These are phyloP conservation scores for Isurus oxyrinchus DNA, from an alignment of 2,113 vertebrate species.

Conservation along the genomic window DNA sequence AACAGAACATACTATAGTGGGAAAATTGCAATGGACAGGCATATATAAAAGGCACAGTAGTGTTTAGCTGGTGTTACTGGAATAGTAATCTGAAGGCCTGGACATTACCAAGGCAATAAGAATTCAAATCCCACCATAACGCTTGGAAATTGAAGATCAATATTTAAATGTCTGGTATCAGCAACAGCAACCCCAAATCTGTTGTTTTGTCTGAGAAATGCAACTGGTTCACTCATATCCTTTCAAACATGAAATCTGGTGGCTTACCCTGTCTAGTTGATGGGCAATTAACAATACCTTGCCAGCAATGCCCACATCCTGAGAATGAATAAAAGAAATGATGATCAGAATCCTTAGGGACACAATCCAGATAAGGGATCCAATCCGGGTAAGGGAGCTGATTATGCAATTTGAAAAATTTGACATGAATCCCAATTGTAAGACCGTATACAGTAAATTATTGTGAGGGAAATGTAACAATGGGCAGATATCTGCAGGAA, in stretches of 20 bases:
- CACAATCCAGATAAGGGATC: not conserved
- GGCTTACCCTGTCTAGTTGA: not conserved
- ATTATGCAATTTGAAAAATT: not conserved
- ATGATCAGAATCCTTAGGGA: not conserved
- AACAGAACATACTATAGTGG: not conserved
- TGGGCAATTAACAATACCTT: not conserved
- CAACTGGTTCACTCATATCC: not conserved
- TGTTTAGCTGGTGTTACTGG: not conserved
- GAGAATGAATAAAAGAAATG: not conserved
- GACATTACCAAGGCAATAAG: not conserved
- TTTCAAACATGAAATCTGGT: not conserved
- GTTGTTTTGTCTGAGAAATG: not conserved
- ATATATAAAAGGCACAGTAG: not conserved
- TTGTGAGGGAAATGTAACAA: not conserved
- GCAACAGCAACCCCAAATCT: not conserved
- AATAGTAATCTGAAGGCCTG: not conserved
- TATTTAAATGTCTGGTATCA: not conserved
- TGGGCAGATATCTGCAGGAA: not conserved
- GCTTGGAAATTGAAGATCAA: not conserved
- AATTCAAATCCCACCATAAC: not conserved
- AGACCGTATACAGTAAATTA: not conserved
- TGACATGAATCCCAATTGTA: not conserved
- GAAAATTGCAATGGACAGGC: not conserved
- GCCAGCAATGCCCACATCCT: not conserved
- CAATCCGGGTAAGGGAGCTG: not conserved